Percentiles rank a stretch among this genome's conserved stretches.
Conservation (phyloP, 2,113 vertebrate species). For the Ascaphus truei region DNA sequence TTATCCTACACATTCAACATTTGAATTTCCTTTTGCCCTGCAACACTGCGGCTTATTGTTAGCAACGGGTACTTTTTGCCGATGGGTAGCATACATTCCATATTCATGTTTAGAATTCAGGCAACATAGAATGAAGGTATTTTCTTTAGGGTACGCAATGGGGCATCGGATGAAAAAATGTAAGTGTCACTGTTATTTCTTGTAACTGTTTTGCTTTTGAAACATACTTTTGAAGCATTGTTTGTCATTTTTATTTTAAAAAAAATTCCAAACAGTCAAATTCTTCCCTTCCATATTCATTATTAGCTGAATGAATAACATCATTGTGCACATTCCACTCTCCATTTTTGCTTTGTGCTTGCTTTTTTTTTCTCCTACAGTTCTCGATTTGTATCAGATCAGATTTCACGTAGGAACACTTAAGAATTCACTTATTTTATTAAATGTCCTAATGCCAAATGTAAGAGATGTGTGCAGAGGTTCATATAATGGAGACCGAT, state of each 20-base stretch:
- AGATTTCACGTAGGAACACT: background rate
- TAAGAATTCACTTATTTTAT: background rate
- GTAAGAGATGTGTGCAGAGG: too few relatives aligned
- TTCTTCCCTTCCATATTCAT: background rate
- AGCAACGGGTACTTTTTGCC: background rate
- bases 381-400: slow-evolving; percentile 3
- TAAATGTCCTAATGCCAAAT: background rate
- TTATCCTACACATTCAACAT: slow-evolving; percentile 1
- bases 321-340: background rate
- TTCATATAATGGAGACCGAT: too few relatives aligned
- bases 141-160: too few relatives aligned
- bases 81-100: background rate
- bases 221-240: background rate
- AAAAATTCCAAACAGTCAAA: background rate
- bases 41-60: background rate
- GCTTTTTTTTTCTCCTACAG: background rate
- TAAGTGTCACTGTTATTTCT: background rate
- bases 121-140: background rate
- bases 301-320: background rate
- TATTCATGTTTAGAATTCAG: background rate
- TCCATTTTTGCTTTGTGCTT: background rate
- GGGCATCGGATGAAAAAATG: too few relatives aligned
- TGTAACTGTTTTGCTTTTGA: background rate
- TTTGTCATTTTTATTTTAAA: background rate
- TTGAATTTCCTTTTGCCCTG: background rate